Evolutionary conservation across 2,113 vertebrate species (phyloP).

Genomic region (Rhinoptilus africanus): DNA sequence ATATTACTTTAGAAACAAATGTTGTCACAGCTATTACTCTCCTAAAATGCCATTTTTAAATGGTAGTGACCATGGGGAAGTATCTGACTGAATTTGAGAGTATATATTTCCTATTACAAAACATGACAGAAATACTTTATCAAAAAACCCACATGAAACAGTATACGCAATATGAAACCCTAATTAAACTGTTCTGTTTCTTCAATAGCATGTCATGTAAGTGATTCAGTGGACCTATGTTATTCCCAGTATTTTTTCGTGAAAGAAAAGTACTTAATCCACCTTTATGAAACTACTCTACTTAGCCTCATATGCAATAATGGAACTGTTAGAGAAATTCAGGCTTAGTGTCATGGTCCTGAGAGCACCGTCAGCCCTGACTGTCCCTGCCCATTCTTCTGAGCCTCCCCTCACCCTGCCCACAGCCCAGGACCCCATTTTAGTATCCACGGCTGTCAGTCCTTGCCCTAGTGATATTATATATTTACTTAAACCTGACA

Average conservation of each 20-base stretch:
- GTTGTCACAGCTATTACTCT: not conserved
- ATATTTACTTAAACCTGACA: not conserved
- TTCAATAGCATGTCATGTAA: not conserved
- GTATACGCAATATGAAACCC: not conserved
- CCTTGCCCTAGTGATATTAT: not conserved
- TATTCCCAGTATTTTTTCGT: not conserved
- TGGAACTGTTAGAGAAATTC: not conserved
- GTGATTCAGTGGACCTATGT: not conserved
- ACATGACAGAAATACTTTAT: not conserved
- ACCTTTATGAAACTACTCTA: not conserved
- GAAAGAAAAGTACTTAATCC: not conserved
- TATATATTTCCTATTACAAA: not conserved
- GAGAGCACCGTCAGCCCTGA: not conserved
- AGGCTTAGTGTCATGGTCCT: not conserved
- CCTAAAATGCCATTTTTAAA: not conserved
- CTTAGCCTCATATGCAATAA: not conserved
- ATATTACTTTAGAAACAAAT: not conserved
- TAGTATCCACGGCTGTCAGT: fast-evolving
- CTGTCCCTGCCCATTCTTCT: not conserved
- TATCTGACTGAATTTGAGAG: not conserved
- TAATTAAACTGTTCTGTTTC: not conserved
- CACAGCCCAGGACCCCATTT: not conserved
- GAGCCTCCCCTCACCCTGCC: not conserved
- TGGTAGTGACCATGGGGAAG: not conserved
- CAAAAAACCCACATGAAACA: not conserved